Evolutionary conservation across 2,797 vertebrate genomes (phyloP), one percentile per base, ranked within the genome.

Genomic region (Liparis tanakae): DNA sequence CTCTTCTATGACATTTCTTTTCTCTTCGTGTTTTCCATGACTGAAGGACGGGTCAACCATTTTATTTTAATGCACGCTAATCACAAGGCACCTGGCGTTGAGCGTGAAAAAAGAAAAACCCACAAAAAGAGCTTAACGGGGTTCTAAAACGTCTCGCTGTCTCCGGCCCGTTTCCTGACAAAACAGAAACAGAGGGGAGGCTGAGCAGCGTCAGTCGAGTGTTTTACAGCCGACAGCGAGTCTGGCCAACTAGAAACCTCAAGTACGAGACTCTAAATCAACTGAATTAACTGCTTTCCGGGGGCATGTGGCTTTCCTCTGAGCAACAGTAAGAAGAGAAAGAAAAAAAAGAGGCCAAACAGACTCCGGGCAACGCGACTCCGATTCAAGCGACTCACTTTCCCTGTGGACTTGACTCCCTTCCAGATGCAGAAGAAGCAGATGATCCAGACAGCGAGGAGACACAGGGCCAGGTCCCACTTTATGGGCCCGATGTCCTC

Each of bases 381-480:
- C 25, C 25, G 25, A 2, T 30, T 30, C 25, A 30, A 30, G 25
- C 25, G 25, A 30, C 25, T 53, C 89, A 99, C 98, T 94, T 99
- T 99, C 79, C 98, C 98, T 0, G 98, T 99, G 74, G 98, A 98
- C 87, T 96, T 97, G 83, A 99, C 97, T n/a, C 98, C 98, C 91
- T 99, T 99, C 98, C 98, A 99, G 93, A 99, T 99, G 93, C 98
- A 99, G 95, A 99, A 99, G 93, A 99, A 99, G 83, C 97, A 98
- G 91, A 99, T 95, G 88, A 99, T 92, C 98, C 98, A 99, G 84
- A 98, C 95, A 0, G 96, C 93, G 44, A 99, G 95, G 43, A 99
- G 95, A 93, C 98, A 99, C 69, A 99, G 92, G 1, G 98, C 97
- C 70, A 99, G 93, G 88, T 99, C 97, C 97, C 98, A 99, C 85